A percentile compares a stretch with the other conserved stretches of the same genome.
These are phyloP conservation scores for Sminthurinus signatus DNA, from an alignment of 1,140 invertebrate species.

Conservation along the genomic window DNA sequence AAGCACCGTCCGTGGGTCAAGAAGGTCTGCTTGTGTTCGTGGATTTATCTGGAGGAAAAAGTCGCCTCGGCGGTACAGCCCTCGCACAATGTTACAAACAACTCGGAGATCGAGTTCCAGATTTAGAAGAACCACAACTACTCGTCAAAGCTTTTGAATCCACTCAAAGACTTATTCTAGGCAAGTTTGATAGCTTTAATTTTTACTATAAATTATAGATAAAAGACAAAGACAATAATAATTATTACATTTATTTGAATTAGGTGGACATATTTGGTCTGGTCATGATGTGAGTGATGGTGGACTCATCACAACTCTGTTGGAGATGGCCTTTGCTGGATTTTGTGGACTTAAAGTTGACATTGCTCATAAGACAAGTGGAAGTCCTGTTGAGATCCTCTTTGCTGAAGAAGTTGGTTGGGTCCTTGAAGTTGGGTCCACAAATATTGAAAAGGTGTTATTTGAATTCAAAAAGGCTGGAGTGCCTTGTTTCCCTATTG, in stretches of 20 bases:
- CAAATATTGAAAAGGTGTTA: slow-evolving; percentile 55
- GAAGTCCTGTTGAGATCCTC: slow-evolving; percentile 57
- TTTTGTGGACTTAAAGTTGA: slow-evolving; percentile 70
- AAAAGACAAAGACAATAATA: neutral
- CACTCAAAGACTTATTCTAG: slow-evolving; percentile 73
- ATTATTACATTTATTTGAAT: too few species aligned
- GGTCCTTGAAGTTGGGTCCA: slow-evolving; percentile 69
- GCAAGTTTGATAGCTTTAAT: slow-evolving; percentile 48
- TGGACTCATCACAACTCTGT: slow-evolving; percentile 75
- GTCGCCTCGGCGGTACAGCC: slow-evolving; percentile 79
- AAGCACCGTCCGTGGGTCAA: slow-evolving; percentile 55
- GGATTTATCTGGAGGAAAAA: slow-evolving; percentile 58
- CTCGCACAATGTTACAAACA: slow-evolving; percentile 85
- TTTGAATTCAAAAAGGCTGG: slow-evolving; percentile 54
- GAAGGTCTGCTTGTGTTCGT: slow-evolving; percentile 60
- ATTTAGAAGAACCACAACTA: slow-evolving; percentile 62
- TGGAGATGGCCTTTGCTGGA: slow-evolving; percentile 95
- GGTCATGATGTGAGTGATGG: slow-evolving; percentile 97
- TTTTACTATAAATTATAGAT: neutral
- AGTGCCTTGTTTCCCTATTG: slow-evolving; percentile 66
- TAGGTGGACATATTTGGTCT: slow-evolving; percentile 66
- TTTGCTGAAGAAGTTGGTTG: slow-evolving; percentile 90
- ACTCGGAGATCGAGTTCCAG: slow-evolving; percentile 71
- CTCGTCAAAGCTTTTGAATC: slow-evolving; percentile 70
- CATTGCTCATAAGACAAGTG: slow-evolving; percentile 52